Evolutionary conservation across 2,797 vertebrate genomes (phyloP), one percentile per base, ranked within the genome.

Genomic region (Sparus aurata): DNA sequence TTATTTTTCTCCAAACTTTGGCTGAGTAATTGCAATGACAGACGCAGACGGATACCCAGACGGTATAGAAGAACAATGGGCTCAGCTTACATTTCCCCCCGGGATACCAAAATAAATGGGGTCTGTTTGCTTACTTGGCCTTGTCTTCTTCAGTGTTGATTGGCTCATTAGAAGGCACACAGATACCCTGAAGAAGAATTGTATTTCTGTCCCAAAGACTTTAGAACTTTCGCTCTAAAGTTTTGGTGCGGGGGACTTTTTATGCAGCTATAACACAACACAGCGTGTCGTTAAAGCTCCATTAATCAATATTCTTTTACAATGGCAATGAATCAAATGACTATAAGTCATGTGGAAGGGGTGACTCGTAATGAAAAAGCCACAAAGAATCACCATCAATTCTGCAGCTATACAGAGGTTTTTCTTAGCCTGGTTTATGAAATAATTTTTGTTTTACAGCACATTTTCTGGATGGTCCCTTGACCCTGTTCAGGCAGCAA

Each of bases 151-250:
- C 50, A 5, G 46, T 59, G 64, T 30, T 71, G 75, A 85, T 83
- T 65, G 58, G 67, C 73, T 87, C 83, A 78, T 90, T 87, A 85
- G 78, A 62, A 65, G 68, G 47, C 30, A 20, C 50, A 16, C 50
- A 57, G 45, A 66, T 52, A 17, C 45, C 69, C 77, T 18, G 60
- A 49, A 66, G 70, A 77, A 20, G 8, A 23, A 83, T 79, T 67
- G 71, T 52, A 70, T 75, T 81, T 54, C 73, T 86, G 76, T 79
- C 75, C 55, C 16, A 43, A 49, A 55, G 46, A 67, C 45, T 77
- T 53, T 45, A n/a, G 34, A 84, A 77, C 30, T 60, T 83, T 69
- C 23, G 23, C 64, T 22, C 12, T 23, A 60, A 70, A 67, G 55
- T 75, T 69, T 34, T 25, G 59, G 46, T 17, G 16, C 38, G 22